Conservation (phyloP, 1,140 invertebrate genomes). For the Ylistrum balloti region DNA sequence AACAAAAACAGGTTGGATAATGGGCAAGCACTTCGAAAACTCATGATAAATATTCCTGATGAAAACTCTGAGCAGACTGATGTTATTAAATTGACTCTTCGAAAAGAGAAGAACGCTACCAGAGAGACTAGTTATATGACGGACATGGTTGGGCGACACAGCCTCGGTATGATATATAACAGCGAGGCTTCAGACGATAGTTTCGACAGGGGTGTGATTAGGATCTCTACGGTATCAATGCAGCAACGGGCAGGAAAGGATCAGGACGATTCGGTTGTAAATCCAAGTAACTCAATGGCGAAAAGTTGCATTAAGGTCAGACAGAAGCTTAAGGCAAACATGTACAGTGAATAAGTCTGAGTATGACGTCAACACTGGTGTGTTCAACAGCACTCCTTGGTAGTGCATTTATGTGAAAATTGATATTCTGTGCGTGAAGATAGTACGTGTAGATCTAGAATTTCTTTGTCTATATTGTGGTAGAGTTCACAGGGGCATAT, state of each 20-base stretch:
- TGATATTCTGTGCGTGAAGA: too few species aligned
- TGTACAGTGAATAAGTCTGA: constrained; percentile 52
- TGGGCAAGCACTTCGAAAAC: constrained; percentile 45
- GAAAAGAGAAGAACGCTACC: constrained; percentile 65
- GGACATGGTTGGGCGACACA: constrained; percentile 56
- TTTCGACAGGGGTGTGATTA: constrained; percentile 47
- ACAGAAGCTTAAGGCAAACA: constrained; percentile 59
- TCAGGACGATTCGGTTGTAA: background rate
- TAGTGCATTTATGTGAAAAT: background rate
- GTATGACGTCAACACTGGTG: background rate
- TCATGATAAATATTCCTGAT: constrained; percentile 63
- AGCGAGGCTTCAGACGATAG: background rate
- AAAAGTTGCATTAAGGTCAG: constrained; percentile 66
- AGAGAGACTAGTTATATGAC: constrained; percentile 66
- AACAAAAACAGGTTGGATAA: background rate
- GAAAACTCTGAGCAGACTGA: constrained; percentile 57
- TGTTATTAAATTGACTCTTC: constrained; percentile 63
- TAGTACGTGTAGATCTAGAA: background rate
- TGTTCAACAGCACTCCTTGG: background rate
- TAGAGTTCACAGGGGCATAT: background rate
- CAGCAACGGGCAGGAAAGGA: constrained; percentile 41
- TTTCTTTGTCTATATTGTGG: background rate
- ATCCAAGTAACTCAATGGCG: constrained; percentile 37
- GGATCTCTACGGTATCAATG: constrained; percentile 55
- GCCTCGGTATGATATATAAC: constrained; percentile 33